Percentiles rank a stretch among this genome's conserved stretches.
Evolutionary conservation across 2,888 invertebrate species (phyloP).

Genomic region (Synanthedon vespiformis): DNA sequence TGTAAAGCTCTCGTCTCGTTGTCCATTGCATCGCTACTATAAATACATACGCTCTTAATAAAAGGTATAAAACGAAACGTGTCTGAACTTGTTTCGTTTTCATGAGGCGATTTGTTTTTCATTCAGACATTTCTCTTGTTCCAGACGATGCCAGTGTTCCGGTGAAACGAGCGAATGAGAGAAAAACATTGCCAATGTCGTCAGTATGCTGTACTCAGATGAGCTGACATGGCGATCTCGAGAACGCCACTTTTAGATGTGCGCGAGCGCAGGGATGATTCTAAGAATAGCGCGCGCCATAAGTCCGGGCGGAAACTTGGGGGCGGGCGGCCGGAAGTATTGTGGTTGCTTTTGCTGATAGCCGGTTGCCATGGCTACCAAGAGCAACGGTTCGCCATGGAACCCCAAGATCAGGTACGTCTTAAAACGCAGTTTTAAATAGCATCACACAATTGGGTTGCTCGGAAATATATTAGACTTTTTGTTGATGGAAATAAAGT

Average conservation of each 20-base stretch:
- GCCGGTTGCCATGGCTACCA: constrained; percentile 49
- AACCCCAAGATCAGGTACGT: constrained; percentile 82
- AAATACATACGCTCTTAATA: no score
- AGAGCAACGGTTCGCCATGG: constrained; percentile 90
- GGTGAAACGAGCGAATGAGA: constrained; percentile 12
- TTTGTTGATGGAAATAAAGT: neutral
- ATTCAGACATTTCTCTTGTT: neutral
- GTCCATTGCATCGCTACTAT: no score
- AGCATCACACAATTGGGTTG: neutral
- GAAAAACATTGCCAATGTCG: constrained; percentile 12
- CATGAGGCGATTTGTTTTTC: neutral
- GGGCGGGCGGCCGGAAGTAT: constrained; percentile 31
- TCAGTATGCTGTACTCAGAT: constrained; percentile 47
- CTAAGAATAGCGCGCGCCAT: constrained; percentile 34
- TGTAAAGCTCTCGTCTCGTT: no score
- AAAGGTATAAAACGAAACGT: neutral
- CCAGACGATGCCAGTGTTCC: neutral
- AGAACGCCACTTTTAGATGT: constrained; percentile 34
- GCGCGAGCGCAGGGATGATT: constrained; percentile 40
- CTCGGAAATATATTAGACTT: neutral
- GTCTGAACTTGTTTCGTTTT: constrained; percentile 4
- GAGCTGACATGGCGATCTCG: constrained; percentile 44
- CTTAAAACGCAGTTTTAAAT: constrained; percentile 1
- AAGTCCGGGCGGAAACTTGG: constrained; percentile 25
- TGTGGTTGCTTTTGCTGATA: constrained; percentile 40